A percentile compares a stretch with the other conserved stretches of the same genome.
phyloP scores from a whole-genome alignment of 2,888 invertebrate species.

The Hirtodrosophila alboralis region DNA sequence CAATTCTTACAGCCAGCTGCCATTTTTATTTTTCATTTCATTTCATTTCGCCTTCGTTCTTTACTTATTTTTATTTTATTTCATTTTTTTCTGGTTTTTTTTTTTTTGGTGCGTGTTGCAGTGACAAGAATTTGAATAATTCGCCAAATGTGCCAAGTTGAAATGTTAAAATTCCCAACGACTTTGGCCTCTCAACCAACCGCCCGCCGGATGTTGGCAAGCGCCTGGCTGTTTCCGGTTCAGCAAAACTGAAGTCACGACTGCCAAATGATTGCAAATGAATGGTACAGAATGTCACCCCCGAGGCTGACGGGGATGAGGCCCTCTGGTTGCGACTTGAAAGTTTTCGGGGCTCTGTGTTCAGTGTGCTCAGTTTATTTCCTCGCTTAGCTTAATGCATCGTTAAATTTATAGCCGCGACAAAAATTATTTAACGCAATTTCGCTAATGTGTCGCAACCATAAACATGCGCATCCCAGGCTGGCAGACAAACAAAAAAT shows the following conservation, averaged over 20 bases:
- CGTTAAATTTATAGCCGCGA: conserved; percentile 73
- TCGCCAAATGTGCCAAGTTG: conserved; percentile 79
- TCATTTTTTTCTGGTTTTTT: conserved; percentile 12
- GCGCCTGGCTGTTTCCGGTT: conserved; percentile 69
- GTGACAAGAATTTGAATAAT: conserved; percentile 80
- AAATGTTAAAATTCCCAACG: conserved; percentile 75
- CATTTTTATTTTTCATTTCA: conserved; percentile 44
- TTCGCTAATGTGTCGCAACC: conserved; percentile 66
- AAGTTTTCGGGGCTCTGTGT: conserved; percentile 23
- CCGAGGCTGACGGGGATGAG: background rate
- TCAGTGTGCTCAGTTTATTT: conserved; percentile 16
- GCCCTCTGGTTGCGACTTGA: conserved; percentile 13
- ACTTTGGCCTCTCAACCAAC: conserved; percentile 32
- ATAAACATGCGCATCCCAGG: conserved; percentile 35
- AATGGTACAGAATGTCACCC: conserved; percentile 52
- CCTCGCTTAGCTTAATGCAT: conserved; percentile 58
- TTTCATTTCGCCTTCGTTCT: conserved; percentile 27
- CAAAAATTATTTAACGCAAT: conserved; percentile 70
- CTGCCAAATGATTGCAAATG: conserved; percentile 80
- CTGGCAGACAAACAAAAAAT: background rate
- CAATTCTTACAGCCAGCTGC: conserved; percentile 54
- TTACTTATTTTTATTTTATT: conserved; percentile 18
- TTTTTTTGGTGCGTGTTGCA: conserved; percentile 54
- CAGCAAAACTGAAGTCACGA: conserved; percentile 65
- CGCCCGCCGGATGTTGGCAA: conserved; percentile 68